Percentiles rank a stretch among this genome's conserved stretches.
These are phyloP conservation scores for Drosophila sucinea DNA, from an alignment of 1,140 invertebrate genomes.

Conservation along the genomic window DNA sequence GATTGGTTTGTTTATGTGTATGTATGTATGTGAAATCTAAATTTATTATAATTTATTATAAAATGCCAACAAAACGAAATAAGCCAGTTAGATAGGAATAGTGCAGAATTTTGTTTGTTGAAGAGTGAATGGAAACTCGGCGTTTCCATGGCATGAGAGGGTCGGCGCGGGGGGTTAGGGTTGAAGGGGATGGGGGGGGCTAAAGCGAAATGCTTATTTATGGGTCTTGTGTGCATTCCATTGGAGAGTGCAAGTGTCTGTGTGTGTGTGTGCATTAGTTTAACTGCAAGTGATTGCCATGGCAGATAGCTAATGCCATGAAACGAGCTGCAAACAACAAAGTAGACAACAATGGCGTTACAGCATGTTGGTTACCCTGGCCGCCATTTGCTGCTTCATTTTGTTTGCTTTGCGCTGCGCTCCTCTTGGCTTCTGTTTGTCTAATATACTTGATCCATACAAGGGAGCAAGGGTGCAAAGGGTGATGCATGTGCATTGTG, in stretches of 20 bases:
- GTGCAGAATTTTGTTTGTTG: slow-evolving; percentile 23
- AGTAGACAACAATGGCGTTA: slow-evolving; percentile 33
- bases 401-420: slow-evolving; percentile 20
- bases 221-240: slow-evolving; percentile 64
- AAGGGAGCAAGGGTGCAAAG: background rate
- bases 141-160: background rate
- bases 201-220: slow-evolving; percentile 64
- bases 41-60: slow-evolving; percentile 18
- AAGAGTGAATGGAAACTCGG: slow-evolving; percentile 16
- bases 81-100: slow-evolving; percentile 20
- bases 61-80: slow-evolving; percentile 44
- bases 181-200: background rate
- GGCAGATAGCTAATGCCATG: slow-evolving; percentile 59
- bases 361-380: slow-evolving; percentile 34
- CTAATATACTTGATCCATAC: slow-evolving; percentile 50
- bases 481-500: slow-evolving; percentile 22
- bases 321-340: slow-evolving; percentile 51
- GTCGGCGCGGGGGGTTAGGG: slow-evolving; percentile 35
- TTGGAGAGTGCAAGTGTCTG: slow-evolving; percentile 18
- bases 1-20: background rate
- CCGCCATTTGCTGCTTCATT: slow-evolving; percentile 35
- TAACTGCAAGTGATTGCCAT: slow-evolving; percentile 72
- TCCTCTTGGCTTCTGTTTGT: slow-evolving; percentile 49
- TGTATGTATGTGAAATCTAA: slow-evolving; percentile 22
- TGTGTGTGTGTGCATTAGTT: slow-evolving; percentile 50